phyloP scores from a whole-genome alignment of 2,797 vertebrate species.

The Micrastur ruficollis region DNA sequence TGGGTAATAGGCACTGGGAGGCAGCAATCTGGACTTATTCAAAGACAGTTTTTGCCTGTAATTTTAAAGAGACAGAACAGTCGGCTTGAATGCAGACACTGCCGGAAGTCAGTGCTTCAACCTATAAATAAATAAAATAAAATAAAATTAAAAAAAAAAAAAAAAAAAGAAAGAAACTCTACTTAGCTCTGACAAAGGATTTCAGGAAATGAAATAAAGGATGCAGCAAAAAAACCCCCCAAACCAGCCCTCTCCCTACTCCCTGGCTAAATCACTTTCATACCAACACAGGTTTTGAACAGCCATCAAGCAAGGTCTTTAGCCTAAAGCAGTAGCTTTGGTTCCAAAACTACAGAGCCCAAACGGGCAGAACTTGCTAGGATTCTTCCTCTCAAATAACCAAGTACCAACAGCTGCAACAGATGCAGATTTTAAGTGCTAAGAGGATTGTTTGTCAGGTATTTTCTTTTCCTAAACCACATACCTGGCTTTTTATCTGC shows the following conservation, averaged over 20 bases:
- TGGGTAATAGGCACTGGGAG: neutral
- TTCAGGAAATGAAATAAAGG: neutral
- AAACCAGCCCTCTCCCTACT: neutral
- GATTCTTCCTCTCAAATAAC: neutral
- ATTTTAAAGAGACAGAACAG: neutral
- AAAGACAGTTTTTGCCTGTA: fast-evolving
- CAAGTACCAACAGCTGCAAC: neutral
- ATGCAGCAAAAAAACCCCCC: neutral
- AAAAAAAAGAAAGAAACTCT: neutral
- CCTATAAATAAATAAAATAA: neutral
- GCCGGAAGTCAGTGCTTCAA: neutral
- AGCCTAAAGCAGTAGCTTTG: neutral
- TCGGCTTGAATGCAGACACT: neutral
- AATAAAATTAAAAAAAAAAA: too few relatives aligned
- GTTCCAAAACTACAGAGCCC: neutral
- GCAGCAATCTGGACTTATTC: neutral
- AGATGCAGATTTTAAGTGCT: too few relatives aligned
- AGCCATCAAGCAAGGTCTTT: neutral
- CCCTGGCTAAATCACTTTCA: neutral
- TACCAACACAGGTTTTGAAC: neutral
- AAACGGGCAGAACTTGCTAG: neutral
- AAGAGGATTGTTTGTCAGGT: neutral
- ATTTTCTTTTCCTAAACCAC: neutral
- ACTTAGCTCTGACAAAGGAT: neutral
- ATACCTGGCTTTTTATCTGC: neutral